Percentiles rank a stretch among this genome's conserved stretches.
phyloP scores from a whole-genome alignment of 2,888 invertebrate genomes.

The Acheta domesticus region DNA sequence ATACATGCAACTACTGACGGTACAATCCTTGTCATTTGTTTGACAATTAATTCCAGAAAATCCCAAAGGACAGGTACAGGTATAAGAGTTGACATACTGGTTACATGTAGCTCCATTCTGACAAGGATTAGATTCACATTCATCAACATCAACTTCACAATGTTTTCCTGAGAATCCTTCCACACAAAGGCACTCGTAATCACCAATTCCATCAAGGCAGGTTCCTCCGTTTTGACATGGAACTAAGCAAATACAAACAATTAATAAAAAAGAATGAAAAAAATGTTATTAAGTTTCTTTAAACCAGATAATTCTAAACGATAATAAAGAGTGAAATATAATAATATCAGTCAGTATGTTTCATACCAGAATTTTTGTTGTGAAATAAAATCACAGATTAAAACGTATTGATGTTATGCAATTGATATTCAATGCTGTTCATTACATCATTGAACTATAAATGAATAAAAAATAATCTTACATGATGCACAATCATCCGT shows the following conservation, averaged over 20 bases:
- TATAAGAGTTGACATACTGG: slow-evolving; percentile 93
- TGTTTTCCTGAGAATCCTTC: slow-evolving; percentile 89
- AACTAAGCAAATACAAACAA: slow-evolving; percentile 50
- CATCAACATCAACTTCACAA: slow-evolving; percentile 86
- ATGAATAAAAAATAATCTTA: slow-evolving; percentile 50
- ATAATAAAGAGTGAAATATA: too few species aligned
- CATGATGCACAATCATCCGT: slow-evolving; percentile 89
- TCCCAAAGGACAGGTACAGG: slow-evolving; percentile 84
- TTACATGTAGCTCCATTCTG: slow-evolving; percentile 90
- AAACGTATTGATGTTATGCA: too few species aligned
- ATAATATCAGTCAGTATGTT: too few species aligned
- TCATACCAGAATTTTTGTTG: too few species aligned
- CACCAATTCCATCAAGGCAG: slow-evolving; percentile 86
- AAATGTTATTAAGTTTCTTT: too few species aligned
- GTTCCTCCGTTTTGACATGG: slow-evolving; percentile 93
- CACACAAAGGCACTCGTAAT: slow-evolving; percentile 85
- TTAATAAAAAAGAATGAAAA: too few species aligned
- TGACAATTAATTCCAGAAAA: slow-evolving; percentile 94
- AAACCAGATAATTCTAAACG: too few species aligned
- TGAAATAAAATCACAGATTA: too few species aligned
- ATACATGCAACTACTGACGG: slow-evolving; percentile 88
- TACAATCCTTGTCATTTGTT: slow-evolving; percentile 92
- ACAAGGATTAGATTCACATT: slow-evolving; percentile 85
- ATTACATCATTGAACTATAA: background rate
- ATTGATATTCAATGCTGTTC: too few species aligned